A percentile compares a stretch with the other conserved stretches of the same genome.
Conservation (phyloP, 53 echinoderm and acorn worm species). For the Actinopyga echinites region DNA sequence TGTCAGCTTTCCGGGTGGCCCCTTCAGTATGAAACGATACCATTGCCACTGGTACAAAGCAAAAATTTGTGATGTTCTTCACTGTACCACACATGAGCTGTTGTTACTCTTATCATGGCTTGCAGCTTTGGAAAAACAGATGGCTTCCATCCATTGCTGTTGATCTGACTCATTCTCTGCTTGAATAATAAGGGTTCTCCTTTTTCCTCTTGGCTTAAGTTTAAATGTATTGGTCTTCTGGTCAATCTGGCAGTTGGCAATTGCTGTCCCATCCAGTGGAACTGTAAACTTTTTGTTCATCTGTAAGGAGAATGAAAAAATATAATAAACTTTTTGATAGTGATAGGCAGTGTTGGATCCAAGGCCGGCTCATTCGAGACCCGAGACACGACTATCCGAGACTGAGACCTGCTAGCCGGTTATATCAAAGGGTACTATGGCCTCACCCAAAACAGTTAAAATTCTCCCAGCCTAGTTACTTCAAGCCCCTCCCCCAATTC, state of each 20-base stretch:
- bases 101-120: conserved; percentile 71
- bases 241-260: conserved; percentile 71
- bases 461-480: too few relatives aligned
- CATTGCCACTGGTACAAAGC: too few relatives aligned
- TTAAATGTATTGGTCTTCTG: conserved; percentile 71
- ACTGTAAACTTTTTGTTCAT: conserved; percentile 67
- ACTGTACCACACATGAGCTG: conserved; percentile 71
- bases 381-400: too few relatives aligned
- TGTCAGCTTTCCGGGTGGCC: too few relatives aligned
- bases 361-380: too few relatives aligned
- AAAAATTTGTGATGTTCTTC: neutral
- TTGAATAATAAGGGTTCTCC: conserved; percentile 76
- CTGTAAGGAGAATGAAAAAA: neutral
- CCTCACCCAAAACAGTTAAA: too few relatives aligned
- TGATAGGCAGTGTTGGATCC: too few relatives aligned
- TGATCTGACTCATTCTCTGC: conserved; percentile 74
- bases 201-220: conserved; percentile 78
- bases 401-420: too few relatives aligned
- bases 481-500: too few relatives aligned
- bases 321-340: too few relatives aligned
- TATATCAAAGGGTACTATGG: too few relatives aligned
- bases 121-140: conserved; percentile 92
- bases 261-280: conserved; percentile 75
- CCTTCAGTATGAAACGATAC: too few relatives aligned
- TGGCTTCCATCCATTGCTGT: conserved; percentile 92